Conservation (phyloP, 2,888 invertebrate species). For the Drosophila paramelanica region DNA sequence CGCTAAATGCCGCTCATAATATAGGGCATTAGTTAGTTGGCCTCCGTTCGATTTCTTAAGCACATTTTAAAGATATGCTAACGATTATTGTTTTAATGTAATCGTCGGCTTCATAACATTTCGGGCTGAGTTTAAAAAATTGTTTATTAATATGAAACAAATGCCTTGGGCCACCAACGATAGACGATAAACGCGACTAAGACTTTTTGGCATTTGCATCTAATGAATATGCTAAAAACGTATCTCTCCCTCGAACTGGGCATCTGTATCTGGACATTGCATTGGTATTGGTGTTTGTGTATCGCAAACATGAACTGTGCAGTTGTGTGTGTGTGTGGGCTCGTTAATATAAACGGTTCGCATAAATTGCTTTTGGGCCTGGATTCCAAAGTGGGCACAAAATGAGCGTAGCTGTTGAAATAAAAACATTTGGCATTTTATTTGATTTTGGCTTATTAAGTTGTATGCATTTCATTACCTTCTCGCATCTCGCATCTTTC, state of each 20-base stretch:
- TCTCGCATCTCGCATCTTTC: conserved; percentile 4
- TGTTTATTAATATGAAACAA: conserved; percentile 77
- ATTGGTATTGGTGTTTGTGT: conserved; percentile 4
- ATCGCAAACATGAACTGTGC: conserved; percentile 15
- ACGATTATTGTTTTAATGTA: conserved; percentile 56
- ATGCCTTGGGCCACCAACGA: conserved; percentile 75
- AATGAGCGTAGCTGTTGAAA: conserved; percentile 78
- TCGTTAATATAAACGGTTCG: conserved; percentile 68
- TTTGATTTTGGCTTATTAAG: conserved; percentile 75
- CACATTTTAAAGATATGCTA: conserved; percentile 54
- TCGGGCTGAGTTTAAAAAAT: conserved; percentile 68
- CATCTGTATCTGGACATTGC: conserved; percentile 6
- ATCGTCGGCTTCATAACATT: conserved; percentile 66
- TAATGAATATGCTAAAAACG: conserved; percentile 70
- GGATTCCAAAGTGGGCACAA: conserved; percentile 37
- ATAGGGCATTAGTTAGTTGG: conserved; percentile 43
- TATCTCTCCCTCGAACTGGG: neutral
- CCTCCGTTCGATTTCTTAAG: conserved; percentile 28
- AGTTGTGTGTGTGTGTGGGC: conserved; percentile 53
- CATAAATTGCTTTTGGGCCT: conserved; percentile 46
- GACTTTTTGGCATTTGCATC: conserved; percentile 71
- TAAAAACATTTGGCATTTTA: conserved; percentile 79
- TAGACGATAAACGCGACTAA: conserved; percentile 73
- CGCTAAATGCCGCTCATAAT: neutral
- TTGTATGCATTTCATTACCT: conserved; percentile 75